Evolutionary conservation across 1,140 invertebrate species (phyloP), one percentile per base, ranked within the genome.

Genomic region (Drosophila prosaltans): DNA sequence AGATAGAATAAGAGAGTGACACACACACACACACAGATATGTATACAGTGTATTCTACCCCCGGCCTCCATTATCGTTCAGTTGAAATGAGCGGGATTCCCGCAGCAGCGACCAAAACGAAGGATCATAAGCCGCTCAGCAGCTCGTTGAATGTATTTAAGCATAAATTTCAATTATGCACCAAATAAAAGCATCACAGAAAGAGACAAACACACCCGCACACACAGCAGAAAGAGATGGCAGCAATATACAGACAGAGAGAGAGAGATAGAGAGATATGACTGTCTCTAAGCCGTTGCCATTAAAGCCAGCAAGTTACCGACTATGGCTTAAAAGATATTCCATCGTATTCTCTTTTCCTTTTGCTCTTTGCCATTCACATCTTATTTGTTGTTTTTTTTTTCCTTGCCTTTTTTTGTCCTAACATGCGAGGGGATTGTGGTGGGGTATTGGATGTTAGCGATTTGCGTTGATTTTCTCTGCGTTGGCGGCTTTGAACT

Each of bases 161-260:
- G 71, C 73, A 81, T 81, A 81, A 81, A 81, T 81, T 81, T 81
- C 79, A 81, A 81, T 81, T 81, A 81, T 81, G 79, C 79, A 77
- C 78, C 58, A 78, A 78, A 78, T 78, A 78, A 78, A 78, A 64
- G 76, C 30, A 67, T 69, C 62, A 21, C 55, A 36, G 72, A 63
- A 30, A 28, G 58, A 40, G 16, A 69, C 30, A 26, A n/a, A 24
- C 36, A 61, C 21, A 62, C 21, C 65, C 54, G 43, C 16, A 26
- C 41, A 9, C 28, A 36, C 32, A 36, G 32, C 6, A 36, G 32
- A 6, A 36, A 36, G 32, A 36, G 32, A 36, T 7, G 6, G 32
- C n/a, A 36, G 32, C 28, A 30, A 36, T 36, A 7, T 2, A 36
- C 6, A 32, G 24, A 59, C 11, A 63, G 8, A 45, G 36, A 43